Conservation (phyloP, 1,140 invertebrate species). For the Pachypeltis micranthus region DNA sequence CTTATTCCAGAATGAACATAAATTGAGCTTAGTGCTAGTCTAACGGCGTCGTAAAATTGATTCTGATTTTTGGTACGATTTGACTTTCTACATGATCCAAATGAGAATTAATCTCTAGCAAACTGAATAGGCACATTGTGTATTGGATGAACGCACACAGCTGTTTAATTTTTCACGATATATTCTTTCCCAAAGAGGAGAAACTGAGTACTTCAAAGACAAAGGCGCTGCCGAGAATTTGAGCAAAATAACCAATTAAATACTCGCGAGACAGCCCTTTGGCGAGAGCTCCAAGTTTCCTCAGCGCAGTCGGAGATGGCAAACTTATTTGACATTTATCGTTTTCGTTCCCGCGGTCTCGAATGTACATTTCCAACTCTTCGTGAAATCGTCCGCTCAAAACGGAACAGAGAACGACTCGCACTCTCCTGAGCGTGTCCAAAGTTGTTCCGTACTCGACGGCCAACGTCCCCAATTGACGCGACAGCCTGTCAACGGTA, state of each 20-base stretch:
- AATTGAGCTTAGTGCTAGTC: no score
- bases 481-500: not conserved
- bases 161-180: no score
- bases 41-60: no score
- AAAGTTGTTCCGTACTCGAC: not conserved
- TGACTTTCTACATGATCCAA: no score
- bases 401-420: not conserved
- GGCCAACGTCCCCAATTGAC: not conserved
- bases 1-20: no score
- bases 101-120: no score
- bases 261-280: not conserved
- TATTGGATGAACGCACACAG: no score
- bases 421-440: not conserved
- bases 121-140: no score
- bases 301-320: not conserved
- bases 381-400: not conserved
- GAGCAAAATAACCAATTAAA: not conserved
- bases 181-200: not conserved
- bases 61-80: no score
- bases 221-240: not conserved
- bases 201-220: not conserved
- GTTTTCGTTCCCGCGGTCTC: no score
- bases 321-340: not conserved
- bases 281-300: not conserved
- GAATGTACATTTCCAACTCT: not conserved